Percentiles rank a stretch among this genome's conserved stretches.
Conservation (phyloP, 2,888 invertebrate species). For the Petrolisthes manimaculis region DNA sequence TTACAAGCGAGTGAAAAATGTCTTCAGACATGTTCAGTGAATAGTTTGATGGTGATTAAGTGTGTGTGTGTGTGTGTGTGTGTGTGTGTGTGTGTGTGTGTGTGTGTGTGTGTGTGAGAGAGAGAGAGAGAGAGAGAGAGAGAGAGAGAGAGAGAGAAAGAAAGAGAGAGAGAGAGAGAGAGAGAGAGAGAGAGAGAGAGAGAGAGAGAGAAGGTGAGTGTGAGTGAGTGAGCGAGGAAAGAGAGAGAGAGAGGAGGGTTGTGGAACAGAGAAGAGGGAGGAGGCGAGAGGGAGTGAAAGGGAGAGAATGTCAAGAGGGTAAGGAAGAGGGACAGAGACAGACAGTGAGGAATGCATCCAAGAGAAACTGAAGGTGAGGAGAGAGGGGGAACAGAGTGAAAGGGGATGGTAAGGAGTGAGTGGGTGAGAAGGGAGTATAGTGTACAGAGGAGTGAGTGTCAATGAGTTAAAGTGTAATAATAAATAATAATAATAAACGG, state of each 20-base stretch:
- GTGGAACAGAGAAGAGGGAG: not conserved
- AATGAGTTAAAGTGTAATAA: too few species aligned
- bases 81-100: not conserved
- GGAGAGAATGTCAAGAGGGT: not conserved
- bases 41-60: not conserved
- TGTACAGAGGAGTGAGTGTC: too few species aligned
- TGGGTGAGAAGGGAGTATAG: too few species aligned
- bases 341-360: not conserved
- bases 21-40: not conserved
- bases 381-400: not conserved
- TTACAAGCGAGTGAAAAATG: not conserved
- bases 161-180: not conserved
- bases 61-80: conserved; percentile 10
- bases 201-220: not conserved
- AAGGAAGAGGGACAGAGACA: not conserved
- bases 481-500: too few species aligned
- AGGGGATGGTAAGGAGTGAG: not conserved
- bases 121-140: conserved; percentile 8
- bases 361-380: not conserved
- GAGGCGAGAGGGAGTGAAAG: conserved; percentile 3
- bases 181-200: not conserved
- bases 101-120: not conserved
- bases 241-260: not conserved
- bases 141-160: not conserved
- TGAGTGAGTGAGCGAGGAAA: not conserved